These are phyloP conservation scores for Anthophora plumipes DNA, from an alignment of 2,888 invertebrate genomes.

Conservation along the genomic window DNA sequence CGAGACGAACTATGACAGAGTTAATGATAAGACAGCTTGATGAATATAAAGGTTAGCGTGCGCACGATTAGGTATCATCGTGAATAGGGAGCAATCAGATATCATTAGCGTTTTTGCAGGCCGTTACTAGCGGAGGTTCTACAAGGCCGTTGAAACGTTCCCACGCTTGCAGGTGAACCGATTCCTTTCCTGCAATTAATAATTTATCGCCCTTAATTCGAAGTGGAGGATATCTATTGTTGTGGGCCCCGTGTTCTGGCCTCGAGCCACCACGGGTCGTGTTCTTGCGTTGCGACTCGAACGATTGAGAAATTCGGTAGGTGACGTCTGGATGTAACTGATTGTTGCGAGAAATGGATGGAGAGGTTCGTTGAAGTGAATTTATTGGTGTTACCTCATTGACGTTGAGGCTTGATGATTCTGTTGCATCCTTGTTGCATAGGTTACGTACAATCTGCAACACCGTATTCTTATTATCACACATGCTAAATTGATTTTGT, in stretches of 20 bases:
- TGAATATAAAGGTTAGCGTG: conserved; percentile 68
- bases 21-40: conserved; percentile 64
- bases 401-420: too few species aligned
- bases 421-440: too few species aligned
- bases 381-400: too few species aligned
- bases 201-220: conserved; percentile 62
- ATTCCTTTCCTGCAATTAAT: conserved; percentile 67
- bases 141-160: conserved; percentile 64
- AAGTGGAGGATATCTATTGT: conserved; percentile 43
- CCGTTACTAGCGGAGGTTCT: conserved; percentile 57
- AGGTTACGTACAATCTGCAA: too few species aligned
- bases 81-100: conserved; percentile 83
- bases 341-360: not conserved
- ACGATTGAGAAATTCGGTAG: conserved; percentile 29
- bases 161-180: conserved; percentile 73
- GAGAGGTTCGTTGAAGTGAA: not conserved
- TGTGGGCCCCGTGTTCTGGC: not conserved
- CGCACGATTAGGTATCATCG: conserved; percentile 77
- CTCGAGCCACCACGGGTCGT: not conserved
- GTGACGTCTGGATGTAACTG: not conserved
- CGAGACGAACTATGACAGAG: conserved; percentile 45
- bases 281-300: not conserved
- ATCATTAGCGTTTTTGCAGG: conserved; percentile 81
- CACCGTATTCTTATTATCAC: too few species aligned
- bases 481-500: too few species aligned